Evolutionary conservation across 1,140 invertebrate species (phyloP).

Genomic region (Radopholus similis): DNA sequence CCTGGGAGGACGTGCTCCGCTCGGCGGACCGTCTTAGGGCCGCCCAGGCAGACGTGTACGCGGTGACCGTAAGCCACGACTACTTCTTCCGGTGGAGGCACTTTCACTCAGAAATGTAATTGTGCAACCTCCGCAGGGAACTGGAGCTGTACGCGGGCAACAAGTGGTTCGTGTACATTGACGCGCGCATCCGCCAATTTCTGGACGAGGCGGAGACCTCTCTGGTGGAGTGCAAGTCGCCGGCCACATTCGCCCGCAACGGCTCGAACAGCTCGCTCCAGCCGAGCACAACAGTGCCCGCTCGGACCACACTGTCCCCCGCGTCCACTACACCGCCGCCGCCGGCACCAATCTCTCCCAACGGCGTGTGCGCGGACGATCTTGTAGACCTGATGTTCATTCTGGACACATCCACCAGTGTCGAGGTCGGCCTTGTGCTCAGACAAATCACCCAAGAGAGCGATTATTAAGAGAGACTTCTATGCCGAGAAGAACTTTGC

Average conservation of each 20-base stretch:
- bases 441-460: too few relatives aligned
- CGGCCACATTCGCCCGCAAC: background rate
- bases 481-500: slow-evolving; percentile 54
- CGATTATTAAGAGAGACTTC: slow-evolving; percentile 42
- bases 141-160: slow-evolving; percentile 53
- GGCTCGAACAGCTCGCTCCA: background rate
- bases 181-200: slow-evolving; percentile 49
- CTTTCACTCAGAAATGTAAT: slow-evolving; percentile 1
- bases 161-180: slow-evolving; percentile 54
- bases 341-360: background rate
- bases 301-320: background rate
- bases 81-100: slow-evolving; percentile 40
- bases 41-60: slow-evolving; percentile 38
- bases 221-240: slow-evolving; percentile 35
- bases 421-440: slow-evolving; percentile 32
- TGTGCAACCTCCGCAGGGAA: slow-evolving; percentile 28
- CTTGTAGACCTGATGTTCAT: slow-evolving; percentile 45
- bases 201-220: slow-evolving; percentile 46
- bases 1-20: slow-evolving; percentile 41
- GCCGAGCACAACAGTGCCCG: background rate
- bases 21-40: slow-evolving; percentile 32
- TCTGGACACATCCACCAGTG: slow-evolving; percentile 45
- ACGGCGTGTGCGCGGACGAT: slow-evolving; percentile 29
- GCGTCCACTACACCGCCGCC: background rate
- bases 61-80: slow-evolving; percentile 43